Evolutionary conservation across 2,113 vertebrate species (phyloP), one percentile per base, ranked within the genome.

Genomic region (Leucopsar rothschildi): DNA sequence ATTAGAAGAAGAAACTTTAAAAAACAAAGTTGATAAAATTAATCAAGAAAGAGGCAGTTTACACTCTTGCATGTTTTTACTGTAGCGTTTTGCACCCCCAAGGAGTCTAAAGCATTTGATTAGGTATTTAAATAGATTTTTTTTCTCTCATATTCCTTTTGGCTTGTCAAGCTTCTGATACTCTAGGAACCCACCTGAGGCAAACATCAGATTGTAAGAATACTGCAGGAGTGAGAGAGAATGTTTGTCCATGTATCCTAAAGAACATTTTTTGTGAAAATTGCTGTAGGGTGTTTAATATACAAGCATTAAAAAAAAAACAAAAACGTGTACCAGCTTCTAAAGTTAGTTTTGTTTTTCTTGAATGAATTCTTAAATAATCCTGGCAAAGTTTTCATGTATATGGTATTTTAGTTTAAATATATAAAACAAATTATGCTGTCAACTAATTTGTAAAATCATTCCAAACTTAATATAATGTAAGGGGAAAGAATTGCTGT

Each of bases 11-110:
- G 20, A 61, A 78, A 61, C 16, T 86, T 81, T 40, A 93, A 94
- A 78, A 72, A 81, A 61, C 18, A 50, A 8, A 9, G 28, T 56
- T 37, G 69, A 21, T 47, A 11, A 49, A 87, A 68, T 80, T 40
- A 88, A 73, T 77, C 35, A 86, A 82, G 76, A 53, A 94, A 78
- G 68, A 86, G 53, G 7, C n/a, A 75, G 29, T 93, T 91, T 91
- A 44, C 7, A n/a, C 21, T 53, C 50, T 57, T 57, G 44, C 12
- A 45, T 79, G 55, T 27, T 82, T 86, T 93, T 59, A 17, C 68
- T 78, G 39, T 53, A 72, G 69, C 1, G 0, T 59, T 92, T 88
- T 2, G 6, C 40, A 76, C 63, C 53, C 84, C 73, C 27, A 14
- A 86, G 47, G 45, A 84, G 8, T 68, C 31, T 77, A 76, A 84